A percentile compares a stretch with the other conserved stretches of the same genome.
These are phyloP conservation scores for Pygocentrus nattereri DNA, from an alignment of 2,797 vertebrate genomes.

Conservation along the genomic window DNA sequence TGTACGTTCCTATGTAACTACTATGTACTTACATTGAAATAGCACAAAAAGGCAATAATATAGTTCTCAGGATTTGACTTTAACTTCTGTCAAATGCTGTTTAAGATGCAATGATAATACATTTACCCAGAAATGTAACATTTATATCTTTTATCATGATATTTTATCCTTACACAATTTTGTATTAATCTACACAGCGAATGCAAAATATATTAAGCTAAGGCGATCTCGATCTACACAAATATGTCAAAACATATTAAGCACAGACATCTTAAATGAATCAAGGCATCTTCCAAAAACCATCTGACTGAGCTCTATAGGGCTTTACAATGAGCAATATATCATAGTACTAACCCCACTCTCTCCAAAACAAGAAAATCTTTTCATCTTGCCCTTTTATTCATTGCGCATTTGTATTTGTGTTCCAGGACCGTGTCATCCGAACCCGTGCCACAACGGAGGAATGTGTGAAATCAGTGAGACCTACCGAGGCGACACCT, in stretches of 20 bases:
- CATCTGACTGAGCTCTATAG: neutral
- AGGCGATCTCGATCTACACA: neutral
- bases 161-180: neutral
- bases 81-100: neutral
- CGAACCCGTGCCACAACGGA: conserved; percentile 97
- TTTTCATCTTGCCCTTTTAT: neutral
- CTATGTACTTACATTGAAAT: neutral
- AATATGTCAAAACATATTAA: neutral
- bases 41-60: neutral
- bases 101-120: neutral
- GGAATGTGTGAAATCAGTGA: conserved; percentile 95
- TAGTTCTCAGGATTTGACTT: neutral
- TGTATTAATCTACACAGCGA: neutral
- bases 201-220: neutral
- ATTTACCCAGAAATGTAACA: neutral
- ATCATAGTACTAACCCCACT: neutral
- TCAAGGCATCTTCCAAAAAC: neutral
- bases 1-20: no score
- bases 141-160: neutral
- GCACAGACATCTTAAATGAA: neutral
- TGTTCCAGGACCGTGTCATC: conserved; percentile 90
- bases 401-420: conserved; percentile 16
- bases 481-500: conserved; percentile 94
- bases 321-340: neutral
- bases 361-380: neutral